phyloP scores from a whole-genome alignment of 1,140 invertebrate species.

The Calephelis virginiensis region DNA sequence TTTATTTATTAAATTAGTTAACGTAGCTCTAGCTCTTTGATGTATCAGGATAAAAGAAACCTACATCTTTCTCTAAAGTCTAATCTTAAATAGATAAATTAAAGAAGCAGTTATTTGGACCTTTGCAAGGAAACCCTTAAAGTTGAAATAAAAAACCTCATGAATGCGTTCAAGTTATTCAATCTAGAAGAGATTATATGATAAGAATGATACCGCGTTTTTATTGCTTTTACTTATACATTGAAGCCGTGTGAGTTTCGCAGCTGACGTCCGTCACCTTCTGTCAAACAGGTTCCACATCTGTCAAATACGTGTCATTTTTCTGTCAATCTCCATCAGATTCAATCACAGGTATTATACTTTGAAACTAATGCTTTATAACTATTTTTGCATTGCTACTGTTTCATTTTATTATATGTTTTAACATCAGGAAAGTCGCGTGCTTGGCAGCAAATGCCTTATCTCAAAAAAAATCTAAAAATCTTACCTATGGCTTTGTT shows the following conservation, averaged over 20 bases:
- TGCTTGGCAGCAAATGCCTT: too few relatives aligned
- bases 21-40: too few relatives aligned
- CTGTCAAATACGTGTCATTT: neutral
- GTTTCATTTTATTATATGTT: neutral
- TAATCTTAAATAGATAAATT: too few relatives aligned
- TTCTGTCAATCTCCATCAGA: neutral
- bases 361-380: neutral
- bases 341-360: neutral
- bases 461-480: too few relatives aligned
- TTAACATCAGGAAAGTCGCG: too few relatives aligned
- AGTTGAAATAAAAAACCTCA: too few relatives aligned
- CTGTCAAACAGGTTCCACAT: constrained; percentile 5
- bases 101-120: too few relatives aligned
- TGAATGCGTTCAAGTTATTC: neutral
- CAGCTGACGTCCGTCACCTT: neutral
- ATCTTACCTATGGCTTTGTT: too few relatives aligned
- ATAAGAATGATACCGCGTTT: neutral
- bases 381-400: neutral
- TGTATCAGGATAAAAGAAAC: too few relatives aligned
- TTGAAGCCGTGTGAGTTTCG: neutral
- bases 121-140: too few relatives aligned
- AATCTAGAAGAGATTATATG: neutral
- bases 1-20: too few relatives aligned
- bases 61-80: too few relatives aligned
- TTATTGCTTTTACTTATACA: neutral